phyloP scores from a whole-genome alignment of 2,888 invertebrate genomes.

The Mylabris sibirica region DNA sequence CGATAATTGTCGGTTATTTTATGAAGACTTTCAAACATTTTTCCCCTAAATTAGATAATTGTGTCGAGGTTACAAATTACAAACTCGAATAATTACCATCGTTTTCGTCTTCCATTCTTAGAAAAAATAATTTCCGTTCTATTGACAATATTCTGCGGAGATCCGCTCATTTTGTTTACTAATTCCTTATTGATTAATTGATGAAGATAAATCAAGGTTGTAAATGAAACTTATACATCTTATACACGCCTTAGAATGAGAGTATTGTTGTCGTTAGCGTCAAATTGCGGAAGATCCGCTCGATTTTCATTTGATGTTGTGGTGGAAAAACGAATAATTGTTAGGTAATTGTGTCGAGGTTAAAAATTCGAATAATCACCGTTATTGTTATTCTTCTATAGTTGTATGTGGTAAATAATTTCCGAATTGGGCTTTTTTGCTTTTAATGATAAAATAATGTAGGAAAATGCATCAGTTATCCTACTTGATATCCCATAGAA shows the following conservation, averaged over 20 bases:
- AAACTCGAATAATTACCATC: not conserved
- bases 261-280: too few relatives aligned
- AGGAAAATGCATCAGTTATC: not conserved
- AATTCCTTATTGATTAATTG: too few relatives aligned
- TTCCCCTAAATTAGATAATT: not conserved
- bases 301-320: too few relatives aligned
- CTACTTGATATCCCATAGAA: not conserved
- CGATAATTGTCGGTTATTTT: not conserved
- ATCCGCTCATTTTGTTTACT: not conserved
- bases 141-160: not conserved
- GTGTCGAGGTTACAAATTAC: slow-evolving; percentile 1
- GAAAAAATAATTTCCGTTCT: not conserved
- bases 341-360: not conserved
- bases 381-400: too few relatives aligned
- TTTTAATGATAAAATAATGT: not conserved
- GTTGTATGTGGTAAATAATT: too few relatives aligned
- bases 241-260: too few relatives aligned
- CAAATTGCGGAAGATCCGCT: too few relatives aligned
- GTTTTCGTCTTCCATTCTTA: not conserved
- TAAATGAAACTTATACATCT: too few relatives aligned
- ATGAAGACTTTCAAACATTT: not conserved
- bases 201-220: too few relatives aligned
- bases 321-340: too few relatives aligned
- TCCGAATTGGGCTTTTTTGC: too few relatives aligned
- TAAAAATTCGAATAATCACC: too few relatives aligned